Evolutionary conservation across 2,797 vertebrate species (phyloP), one percentile per base, ranked within the genome.

Genomic region (Enteromius paludinosus): DNA sequence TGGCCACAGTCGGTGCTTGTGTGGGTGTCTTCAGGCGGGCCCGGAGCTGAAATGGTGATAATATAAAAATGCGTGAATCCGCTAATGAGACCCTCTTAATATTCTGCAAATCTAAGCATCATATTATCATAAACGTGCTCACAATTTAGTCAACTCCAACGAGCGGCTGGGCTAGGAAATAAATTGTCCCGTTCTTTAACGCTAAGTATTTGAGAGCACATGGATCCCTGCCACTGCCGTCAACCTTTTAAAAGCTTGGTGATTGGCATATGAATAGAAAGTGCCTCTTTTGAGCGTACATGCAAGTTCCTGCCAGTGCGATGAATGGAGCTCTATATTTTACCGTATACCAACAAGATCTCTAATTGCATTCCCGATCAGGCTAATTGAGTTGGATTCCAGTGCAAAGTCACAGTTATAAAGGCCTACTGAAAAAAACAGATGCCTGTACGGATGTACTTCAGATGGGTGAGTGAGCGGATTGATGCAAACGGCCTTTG

Each of bases 61-160:
- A 94, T 94, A 91, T 92, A 94, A 93, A 87, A 94, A 93, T 88
- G 91, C 91, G 93, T 88, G 92, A 94, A 87, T 94, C 89, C 85
- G 83, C 93, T 95, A 95, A 95, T 95, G 92, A 95, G 94, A 90
- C 91, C 74, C 86, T 90, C 94, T 92, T 92, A 90, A 91, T 85
- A 87, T 88, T 87, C 85, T 82, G 89, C 25, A 90, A 93, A 93
- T 94, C 90, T 86, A 93, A 93, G 92, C 93, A 92, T 92, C 93
- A 93, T 93, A 94, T 94, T 93, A 94, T 95, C 93, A 95, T 93
- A 92, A 85, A 93, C 90, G 92, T 90, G 91, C 92, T 92, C 76
- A 85, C 89, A 93, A 94, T 94, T 93, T 92, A 90, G 90, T 90
- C 91, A 90, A 91, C 93, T 93, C 90, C 91, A 93, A 93, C 90